These are phyloP conservation scores for Rattus norvegicus DNA, from an alignment of 2,113 vertebrate species.

Conservation along the genomic window GRCr8 NC_086020.1:200838001-200838500, in stretches of 20 bases:
- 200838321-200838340: background rate
- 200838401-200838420: background rate
- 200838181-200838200: background rate
- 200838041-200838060: background rate
- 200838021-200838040: background rate
- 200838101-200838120: too few relatives aligned
- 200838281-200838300: background rate
- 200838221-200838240: background rate
- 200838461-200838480: background rate
- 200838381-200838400: background rate
- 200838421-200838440: background rate
- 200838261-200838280: background rate
- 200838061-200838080: background rate
- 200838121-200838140: background rate
- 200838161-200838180: background rate
- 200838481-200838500: background rate
- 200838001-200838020: too few relatives aligned
- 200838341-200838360: background rate
- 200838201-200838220: background rate
- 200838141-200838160: rapidly evolving
- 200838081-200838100: background rate
- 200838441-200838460: background rate
- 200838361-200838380: background rate
- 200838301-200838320: background rate
- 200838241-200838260: background rate